Percentiles rank a stretch among this genome's conserved stretches.
Evolutionary conservation across 92 coral and sea anemone genomes (phyloP).

Genomic region (Parazoanthus swiftii): DNA sequence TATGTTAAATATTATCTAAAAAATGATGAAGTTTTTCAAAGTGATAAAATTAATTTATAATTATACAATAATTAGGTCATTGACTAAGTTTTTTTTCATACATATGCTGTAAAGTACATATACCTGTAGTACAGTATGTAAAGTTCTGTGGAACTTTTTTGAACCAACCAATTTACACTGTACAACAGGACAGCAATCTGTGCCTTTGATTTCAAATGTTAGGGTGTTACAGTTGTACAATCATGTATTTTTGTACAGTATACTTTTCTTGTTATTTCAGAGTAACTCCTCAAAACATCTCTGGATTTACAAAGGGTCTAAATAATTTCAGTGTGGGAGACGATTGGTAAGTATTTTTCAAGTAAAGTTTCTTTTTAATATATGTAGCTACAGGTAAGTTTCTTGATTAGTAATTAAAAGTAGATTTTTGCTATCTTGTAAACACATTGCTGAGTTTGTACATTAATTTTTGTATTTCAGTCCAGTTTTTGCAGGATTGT

Average conservation of each 20-base stretch:
- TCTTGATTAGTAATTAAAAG: background rate
- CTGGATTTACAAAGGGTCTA: conserved; percentile 52
- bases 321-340: conserved; percentile 93
- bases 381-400: background rate
- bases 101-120: too few species aligned
- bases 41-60: too few species aligned
- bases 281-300: conserved; percentile 78
- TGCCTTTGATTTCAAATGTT: background rate
- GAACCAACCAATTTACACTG: too few species aligned
- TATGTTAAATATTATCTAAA: too few species aligned
- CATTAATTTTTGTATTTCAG: conserved; percentile 40
- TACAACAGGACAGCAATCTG: background rate
- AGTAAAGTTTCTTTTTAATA: background rate
- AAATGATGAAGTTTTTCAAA: too few species aligned
- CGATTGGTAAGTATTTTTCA: conserved; percentile 78
- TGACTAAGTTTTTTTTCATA: too few species aligned
- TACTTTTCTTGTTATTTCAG: conserved; percentile 47
- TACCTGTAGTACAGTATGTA: too few species aligned
- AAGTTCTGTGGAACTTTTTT: too few species aligned
- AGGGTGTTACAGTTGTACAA: background rate
- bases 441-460: background rate
- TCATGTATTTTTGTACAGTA: background rate
- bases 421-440: background rate
- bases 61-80: too few species aligned
- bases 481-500: conserved; percentile 94